Percentiles rank a stretch among this genome's conserved stretches.
Evolutionary conservation across 2,888 invertebrate species (phyloP).

Genomic region (Drosophila mimica): DNA sequence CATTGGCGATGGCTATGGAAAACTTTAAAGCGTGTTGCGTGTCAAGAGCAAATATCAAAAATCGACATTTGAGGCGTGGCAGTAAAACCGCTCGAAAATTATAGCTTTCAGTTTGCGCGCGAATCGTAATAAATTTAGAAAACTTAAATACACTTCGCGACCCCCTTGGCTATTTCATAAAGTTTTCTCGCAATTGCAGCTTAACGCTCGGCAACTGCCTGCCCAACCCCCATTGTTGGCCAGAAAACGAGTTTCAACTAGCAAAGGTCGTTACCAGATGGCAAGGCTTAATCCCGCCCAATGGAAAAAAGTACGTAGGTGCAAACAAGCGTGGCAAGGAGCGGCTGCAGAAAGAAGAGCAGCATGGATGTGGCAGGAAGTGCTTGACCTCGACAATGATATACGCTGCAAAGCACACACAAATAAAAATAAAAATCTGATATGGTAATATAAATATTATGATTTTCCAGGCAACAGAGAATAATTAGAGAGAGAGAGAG

Average conservation of each 20-base stretch:
- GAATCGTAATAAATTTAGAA: conserved; percentile 78
- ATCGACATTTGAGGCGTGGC: conserved; percentile 77
- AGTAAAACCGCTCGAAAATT: conserved; percentile 79
- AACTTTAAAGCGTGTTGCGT: conserved; percentile 78
- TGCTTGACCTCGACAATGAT: conserved; percentile 71
- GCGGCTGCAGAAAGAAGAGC: conserved; percentile 27
- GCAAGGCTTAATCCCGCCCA: conserved; percentile 65
- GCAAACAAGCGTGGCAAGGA: conserved; percentile 59
- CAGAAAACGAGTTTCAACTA: conserved; percentile 64
- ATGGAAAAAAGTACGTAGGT: conserved; percentile 53
- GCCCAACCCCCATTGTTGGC: conserved; percentile 37
- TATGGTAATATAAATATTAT: conserved; percentile 54
- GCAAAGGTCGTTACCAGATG: conserved; percentile 79
- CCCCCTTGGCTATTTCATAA: conserved; percentile 60
- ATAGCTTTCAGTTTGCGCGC: conserved; percentile 79
- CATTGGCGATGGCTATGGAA: conserved; percentile 16
- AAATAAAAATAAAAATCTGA: conserved; percentile 2
- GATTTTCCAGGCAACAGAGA: conserved; percentile 1
- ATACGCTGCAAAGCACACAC: conserved; percentile 58
- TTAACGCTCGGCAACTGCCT: conserved; percentile 41
- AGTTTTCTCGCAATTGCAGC: conserved; percentile 67
- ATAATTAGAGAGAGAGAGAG: neutral
- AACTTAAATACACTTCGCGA: conserved; percentile 73
- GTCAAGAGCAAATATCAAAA: conserved; percentile 79
- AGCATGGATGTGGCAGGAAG: conserved; percentile 43